A percentile compares a stretch with the other conserved stretches of the same genome.
Evolutionary conservation across 2,888 invertebrate species (phyloP).

Genomic region (Acleris cristana): DNA sequence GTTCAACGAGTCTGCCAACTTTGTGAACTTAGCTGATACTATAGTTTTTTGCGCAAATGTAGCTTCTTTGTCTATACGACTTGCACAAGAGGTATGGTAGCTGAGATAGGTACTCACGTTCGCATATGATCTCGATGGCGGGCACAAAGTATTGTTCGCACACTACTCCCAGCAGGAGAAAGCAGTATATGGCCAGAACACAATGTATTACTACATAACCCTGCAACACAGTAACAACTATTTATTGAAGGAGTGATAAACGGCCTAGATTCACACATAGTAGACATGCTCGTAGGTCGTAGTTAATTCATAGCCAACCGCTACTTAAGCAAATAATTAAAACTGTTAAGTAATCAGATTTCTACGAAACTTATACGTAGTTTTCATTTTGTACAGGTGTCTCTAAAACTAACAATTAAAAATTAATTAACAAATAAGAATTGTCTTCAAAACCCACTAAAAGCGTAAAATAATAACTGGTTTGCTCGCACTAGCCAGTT

Average conservation of each 20-base stretch:
- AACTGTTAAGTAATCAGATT: no score
- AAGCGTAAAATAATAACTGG: no score
- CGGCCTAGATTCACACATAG: no score
- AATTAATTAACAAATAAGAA: no score
- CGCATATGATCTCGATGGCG: conserved; percentile 90
- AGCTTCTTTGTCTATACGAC: not conserved
- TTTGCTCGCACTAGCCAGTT: no score
- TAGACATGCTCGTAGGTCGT: no score
- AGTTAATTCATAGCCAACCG: no score
- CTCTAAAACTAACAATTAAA: no score
- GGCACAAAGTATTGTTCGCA: conserved; percentile 97
- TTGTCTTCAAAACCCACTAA: no score
- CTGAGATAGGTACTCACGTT: conserved; percentile 84
- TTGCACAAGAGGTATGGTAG: not conserved
- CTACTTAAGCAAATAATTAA: no score
- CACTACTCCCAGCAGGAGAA: conserved; percentile 90
- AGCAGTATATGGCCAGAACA: conserved; percentile 87
- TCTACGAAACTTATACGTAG: no score
- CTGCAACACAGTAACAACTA: conserved; percentile 50
- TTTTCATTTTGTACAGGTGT: no score
- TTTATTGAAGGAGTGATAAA: not conserved
- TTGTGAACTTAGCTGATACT: not conserved
- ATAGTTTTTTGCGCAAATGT: not conserved
- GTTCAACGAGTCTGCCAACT: conserved; percentile 27
- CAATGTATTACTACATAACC: conserved; percentile 89